Evolutionary conservation across 2,797 vertebrate species (phyloP).

Genomic region (Anguilla anguilla): DNA sequence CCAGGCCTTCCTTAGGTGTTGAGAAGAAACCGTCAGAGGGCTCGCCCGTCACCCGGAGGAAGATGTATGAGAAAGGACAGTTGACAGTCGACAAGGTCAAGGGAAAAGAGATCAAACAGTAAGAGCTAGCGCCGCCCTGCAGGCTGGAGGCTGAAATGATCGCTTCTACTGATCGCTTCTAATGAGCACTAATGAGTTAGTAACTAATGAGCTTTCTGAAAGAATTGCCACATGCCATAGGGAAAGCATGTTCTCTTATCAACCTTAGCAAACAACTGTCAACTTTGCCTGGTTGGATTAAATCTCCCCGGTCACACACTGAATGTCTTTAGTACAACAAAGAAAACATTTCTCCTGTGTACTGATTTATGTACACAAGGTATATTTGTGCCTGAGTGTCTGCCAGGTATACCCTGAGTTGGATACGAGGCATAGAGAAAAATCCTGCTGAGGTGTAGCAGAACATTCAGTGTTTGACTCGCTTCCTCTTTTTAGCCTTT

Average conservation of each 20-base stretch:
- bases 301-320: slow-evolving; percentile 26
- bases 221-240: background rate
- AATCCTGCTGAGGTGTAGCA: background rate
- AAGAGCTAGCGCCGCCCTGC: slow-evolving; percentile 66
- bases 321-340: slow-evolving; percentile 20
- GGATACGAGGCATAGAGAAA: background rate
- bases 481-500: slow-evolving; percentile 5
- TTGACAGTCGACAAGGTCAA: slow-evolving; percentile 75
- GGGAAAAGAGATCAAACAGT: slow-evolving; percentile 87
- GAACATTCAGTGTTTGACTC: slow-evolving; percentile 37
- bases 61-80: slow-evolving; percentile 75
- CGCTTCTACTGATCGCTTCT: background rate
- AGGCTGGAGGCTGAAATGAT: slow-evolving; percentile 26
- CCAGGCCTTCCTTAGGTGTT: slow-evolving; percentile 75
- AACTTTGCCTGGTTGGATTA: slow-evolving; percentile 26
- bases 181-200: slow-evolving; percentile 16
- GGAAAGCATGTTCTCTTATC: slow-evolving; percentile 32
- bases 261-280: background rate
- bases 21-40: slow-evolving; percentile 84
- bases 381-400: slow-evolving; percentile 9
- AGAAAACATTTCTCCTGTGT: slow-evolving; percentile 7
- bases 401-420: background rate
- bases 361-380: background rate
- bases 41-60: slow-evolving; percentile 84
- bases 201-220: slow-evolving; percentile 21